Evolutionary conservation across 2,888 invertebrate genomes (phyloP), one percentile per base, ranked within the genome.

Genomic region (Lamproptera curius): DNA sequence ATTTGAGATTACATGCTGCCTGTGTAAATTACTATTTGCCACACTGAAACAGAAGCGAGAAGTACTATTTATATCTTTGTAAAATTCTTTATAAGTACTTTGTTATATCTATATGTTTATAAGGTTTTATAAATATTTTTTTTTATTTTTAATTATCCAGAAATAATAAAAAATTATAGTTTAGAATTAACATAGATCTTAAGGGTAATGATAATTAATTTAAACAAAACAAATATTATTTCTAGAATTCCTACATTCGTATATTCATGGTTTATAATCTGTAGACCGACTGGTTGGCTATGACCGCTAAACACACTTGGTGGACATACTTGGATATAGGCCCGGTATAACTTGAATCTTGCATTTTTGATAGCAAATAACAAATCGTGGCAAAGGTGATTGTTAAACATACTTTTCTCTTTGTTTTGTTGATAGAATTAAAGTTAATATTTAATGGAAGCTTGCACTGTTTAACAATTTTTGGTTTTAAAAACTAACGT

Each of bases 281-380:
- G 23, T 16, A 26, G 11, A 5, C 15, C 11, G 13, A 23, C 45
- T 11, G 45, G 45, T 45, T 16, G 16, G 31, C 6, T 42, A 34
- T 35, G 45, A 33, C 45, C 45, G 38, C 23, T 39, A 38, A 45
- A 45, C 44, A 45, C 23, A 39, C 39, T 39, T 45, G 11, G 20
- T 33, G 39, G 45, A 16, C 45, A 45, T 15, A 45, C 45, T 45
- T 34, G 23, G 13, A 13, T 20, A 39, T 3, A 16, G 5, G 38
- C 28, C 28, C 14, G 15, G 34, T 15, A 34, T 42, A 20, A 15
- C 34, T 35, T 11, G n/a, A 2, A n/a, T 15, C 10, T 5, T 38
- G n/a, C 20, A 31, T 42, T 13, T 20, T 37, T 11, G 9, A 33
- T 20, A 8, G 31, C 31, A 45, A 45, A 38, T 20, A 38, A 8